Base-by-base conservation (phyloP, 2,888 invertebrate species). In the Anoncus sp. region DNA sequence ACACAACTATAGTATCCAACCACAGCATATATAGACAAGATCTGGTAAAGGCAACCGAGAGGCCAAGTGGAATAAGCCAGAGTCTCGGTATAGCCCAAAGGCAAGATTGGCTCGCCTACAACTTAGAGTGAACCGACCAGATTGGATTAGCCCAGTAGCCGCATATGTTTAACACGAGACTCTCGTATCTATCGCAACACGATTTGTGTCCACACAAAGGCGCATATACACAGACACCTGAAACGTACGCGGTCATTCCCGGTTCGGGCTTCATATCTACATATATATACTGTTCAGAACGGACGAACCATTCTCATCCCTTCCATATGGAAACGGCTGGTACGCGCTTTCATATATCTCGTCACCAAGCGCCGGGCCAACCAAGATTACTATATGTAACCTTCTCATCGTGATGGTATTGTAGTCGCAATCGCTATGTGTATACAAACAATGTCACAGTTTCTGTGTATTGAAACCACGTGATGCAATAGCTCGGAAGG, bases 121-220 rank as follows among this genome's bases (percentile, higher is more conserved):
- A 86, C 85, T 86, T 83, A 80, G 82, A 75, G 76, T 72, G 83
- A 77, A 79, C 82, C 75, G 81, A 78, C 82, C 80, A 85, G 84
- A 86, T 87, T 87, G 87, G 85, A 81, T 83, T 84, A 84, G 82
- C 76, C 81, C 82, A 82, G 83, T 85, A 84, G 83, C 80, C 81
- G 82, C 85, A 65, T 79, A 76, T 77, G 79, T 65, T 75, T 72
- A 82, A 72, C 76, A 70, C 65, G 77, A 65, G 53, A 45, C 18
- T 55, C 81, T 79, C 80, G 80, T 83, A 85, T 82, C 72, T 49
- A 9, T 20, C 18, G 24, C 45, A n/a, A 45, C 10, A 20, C 53
- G 43, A n/a, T n/a, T n/a, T 5, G 22, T 49, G 55, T 35, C 14
- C 67, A 55, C 74, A 40, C 49, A 40, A 59, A 51, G 57, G 45